These are phyloP conservation scores for Charaxes varanes DNA, from an alignment of 1,140 invertebrate species.

Conservation along the genomic window DNA sequence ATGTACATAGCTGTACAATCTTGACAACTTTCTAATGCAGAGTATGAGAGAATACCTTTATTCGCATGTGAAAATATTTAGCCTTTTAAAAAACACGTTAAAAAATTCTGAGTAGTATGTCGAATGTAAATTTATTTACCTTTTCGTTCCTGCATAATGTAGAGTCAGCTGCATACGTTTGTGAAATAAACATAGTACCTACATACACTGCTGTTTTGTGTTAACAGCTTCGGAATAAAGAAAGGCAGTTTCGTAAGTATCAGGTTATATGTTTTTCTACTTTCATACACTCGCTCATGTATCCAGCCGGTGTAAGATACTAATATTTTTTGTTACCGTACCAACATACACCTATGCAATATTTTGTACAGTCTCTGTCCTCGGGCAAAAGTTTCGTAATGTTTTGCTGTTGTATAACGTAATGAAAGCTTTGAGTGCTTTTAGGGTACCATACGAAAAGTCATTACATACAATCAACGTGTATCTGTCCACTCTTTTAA, in stretches of 20 bases:
- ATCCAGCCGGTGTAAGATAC: background rate
- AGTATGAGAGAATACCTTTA: no score
- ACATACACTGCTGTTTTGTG: constrained; percentile 1
- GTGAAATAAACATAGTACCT: constrained; percentile 10
- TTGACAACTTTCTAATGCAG: no score
- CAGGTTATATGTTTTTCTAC: constrained; percentile 8
- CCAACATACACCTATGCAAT: background rate
- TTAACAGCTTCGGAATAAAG: constrained; percentile 7
- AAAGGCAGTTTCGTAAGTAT: constrained; percentile 10
- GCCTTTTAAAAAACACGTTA: background rate
- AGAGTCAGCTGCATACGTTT: constrained; percentile 4
- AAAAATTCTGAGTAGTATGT: no score
- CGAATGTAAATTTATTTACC: background rate
- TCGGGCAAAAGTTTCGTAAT: constrained; percentile 5
- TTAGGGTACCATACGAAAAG: constrained; percentile 7
- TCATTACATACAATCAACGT: no score
- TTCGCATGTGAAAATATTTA: background rate
- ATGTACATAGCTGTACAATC: no score
- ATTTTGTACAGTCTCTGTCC: constrained; percentile 1
- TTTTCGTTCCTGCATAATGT: constrained; percentile 7
- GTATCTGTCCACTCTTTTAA: no score
- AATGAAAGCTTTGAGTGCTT: constrained; percentile 5
- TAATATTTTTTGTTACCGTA: constrained; percentile 3
- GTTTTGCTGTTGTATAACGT: constrained; percentile 7
- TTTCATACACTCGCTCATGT: constrained; percentile 11